Conservation (phyloP, 2,113 vertebrate species). For the Poeciliopsis turrubarensis region DNA sequence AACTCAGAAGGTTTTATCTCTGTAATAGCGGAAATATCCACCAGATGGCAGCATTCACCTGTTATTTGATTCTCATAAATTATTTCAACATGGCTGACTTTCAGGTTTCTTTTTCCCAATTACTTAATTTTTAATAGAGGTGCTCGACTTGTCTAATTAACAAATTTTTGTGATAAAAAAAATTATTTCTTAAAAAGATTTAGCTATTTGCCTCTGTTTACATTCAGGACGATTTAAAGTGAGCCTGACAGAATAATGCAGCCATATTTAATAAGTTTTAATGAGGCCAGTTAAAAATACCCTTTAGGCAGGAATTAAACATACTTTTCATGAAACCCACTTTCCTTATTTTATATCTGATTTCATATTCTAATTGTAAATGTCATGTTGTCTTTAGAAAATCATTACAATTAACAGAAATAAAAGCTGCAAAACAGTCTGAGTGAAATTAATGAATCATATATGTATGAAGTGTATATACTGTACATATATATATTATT, state of each 20-base stretch:
- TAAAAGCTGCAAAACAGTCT: not conserved
- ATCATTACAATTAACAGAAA: not conserved
- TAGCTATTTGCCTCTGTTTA: not conserved
- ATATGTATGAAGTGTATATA: too few relatives aligned
- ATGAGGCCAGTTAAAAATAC: not conserved
- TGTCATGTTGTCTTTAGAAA: not conserved
- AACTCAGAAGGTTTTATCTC: not conserved
- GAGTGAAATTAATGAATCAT: too few relatives aligned
- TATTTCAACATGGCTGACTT: constrained; percentile 61
- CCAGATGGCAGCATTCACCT: constrained; percentile 57
- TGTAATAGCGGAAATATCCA: constrained; percentile 47
- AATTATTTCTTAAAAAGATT: not conserved
- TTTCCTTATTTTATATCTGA: not conserved
- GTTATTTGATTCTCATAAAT: constrained; percentile 1
- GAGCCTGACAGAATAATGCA: not conserved
- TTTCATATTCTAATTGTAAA: not conserved
- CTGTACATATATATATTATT: too few relatives aligned
- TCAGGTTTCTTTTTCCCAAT: constrained; percentile 25
- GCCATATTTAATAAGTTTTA: not conserved
- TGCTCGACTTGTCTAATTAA: not conserved
- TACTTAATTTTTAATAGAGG: not conserved
- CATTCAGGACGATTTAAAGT: not conserved
- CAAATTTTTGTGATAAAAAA: not conserved
- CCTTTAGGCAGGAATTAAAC: not conserved
- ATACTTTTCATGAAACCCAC: not conserved